A percentile compares a stretch with the other conserved stretches of the same genome.
Conservation (phyloP, 2,797 vertebrate genomes). For the Acrocephalus scirpaceus region DNA sequence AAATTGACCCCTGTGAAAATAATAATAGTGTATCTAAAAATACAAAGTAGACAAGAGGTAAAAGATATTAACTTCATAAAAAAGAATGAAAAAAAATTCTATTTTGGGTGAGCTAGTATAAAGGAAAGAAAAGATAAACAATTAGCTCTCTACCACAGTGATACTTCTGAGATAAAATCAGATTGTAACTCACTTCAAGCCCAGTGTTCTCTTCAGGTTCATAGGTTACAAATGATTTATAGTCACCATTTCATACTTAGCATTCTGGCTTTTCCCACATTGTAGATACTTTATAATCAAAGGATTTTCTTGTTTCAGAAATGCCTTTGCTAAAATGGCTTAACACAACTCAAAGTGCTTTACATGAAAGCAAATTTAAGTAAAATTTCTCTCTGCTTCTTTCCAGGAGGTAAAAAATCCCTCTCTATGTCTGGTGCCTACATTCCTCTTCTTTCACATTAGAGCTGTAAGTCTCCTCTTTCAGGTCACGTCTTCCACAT, state of each 20-base stretch:
- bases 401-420: neutral
- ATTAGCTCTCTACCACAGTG: neutral
- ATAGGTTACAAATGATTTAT: conserved; percentile 48
- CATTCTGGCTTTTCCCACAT: neutral
- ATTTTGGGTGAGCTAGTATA: neutral
- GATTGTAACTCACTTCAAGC: neutral
- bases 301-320: conserved; percentile 13
- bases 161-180: conserved; percentile 2
- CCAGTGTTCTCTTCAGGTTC: neutral
- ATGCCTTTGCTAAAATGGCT: conserved; percentile 45
- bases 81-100: neutral
- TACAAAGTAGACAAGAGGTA: neutral
- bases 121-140: conserved; percentile 26
- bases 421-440: conserved; percentile 41
- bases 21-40: neutral
- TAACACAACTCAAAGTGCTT: conserved; percentile 36
- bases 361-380: conserved; percentile 27
- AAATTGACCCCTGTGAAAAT: neutral
- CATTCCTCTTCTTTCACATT: conserved; percentile 62
- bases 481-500: conserved; percentile 85
- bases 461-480: conserved; percentile 76
- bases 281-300: conserved; percentile 26
- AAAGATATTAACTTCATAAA: neutral
- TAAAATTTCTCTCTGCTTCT: neutral
- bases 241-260: neutral